Evolutionary conservation across 2,797 vertebrate genomes (phyloP), one percentile per base, ranked within the genome.

Genomic region (Rhinophrynus dorsalis): DNA sequence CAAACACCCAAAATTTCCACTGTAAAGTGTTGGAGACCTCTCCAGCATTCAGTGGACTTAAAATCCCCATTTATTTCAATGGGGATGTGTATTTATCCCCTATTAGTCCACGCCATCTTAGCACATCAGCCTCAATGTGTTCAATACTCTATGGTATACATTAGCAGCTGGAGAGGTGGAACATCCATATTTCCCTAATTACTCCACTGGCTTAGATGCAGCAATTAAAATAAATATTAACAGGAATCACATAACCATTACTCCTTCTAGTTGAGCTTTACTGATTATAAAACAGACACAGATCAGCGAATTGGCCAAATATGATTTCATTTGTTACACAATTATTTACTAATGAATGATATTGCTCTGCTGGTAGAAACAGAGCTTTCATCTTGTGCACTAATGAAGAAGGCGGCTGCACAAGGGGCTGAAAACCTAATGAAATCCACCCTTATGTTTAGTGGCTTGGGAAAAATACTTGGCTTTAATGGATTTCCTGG

Each of bases 301-400:
- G 17, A 47, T 47, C 20, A 23, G 17, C 10, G 11, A n/a, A 47
- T 47, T 2, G 12, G 47, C n/a, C 6, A 30, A 29, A 26, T 15
- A n/a, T 52, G 50, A 29, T 30, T 52, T 52, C 50, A 52, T 52
- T 52, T 13, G 27, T 15, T 47, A 23, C 6, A 52, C n/a, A 52
- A 52, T 30, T 15, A 15, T 55, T 55, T 55, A 8, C 29, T 15
- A 33, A 12, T 55, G 29, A 55, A 35, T 17, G 27, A 10, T 21
- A 55, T 55, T 33, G 9, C n/a, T 21, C 18, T 12, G 10, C n/a
- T 33, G 30, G 5, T 20, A 55, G 15, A 20, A 15, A 15, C 10
- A 30, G 33, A 17, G 15, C 51, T 55, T 55, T 35, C 26, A 55
- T 55, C 30, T 33, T 6, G 2, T 5, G 15, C 13, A 38, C 37